Base-by-base conservation (phyloP, 1,140 invertebrate genomes). In the Lucilia cuprina region DNA sequence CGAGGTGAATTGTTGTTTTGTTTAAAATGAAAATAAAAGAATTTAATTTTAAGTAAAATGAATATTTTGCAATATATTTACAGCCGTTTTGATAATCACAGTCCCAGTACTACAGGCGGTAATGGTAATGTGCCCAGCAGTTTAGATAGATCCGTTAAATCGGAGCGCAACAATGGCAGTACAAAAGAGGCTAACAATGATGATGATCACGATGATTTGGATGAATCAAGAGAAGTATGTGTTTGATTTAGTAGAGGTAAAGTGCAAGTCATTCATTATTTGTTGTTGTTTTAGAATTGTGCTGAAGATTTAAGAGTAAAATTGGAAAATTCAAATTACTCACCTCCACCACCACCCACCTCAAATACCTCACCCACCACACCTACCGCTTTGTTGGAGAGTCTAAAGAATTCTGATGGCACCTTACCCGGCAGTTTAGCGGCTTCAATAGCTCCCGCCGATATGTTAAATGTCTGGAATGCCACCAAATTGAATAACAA, bases 301-400 rank as follows among this genome's bases (percentile, higher is more conserved):
- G 90, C 90, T 21, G 90, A 91, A 92, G 93, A 94, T 91, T 90
- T 94, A 91, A 92, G 93, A 77, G 92, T 94, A 47, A 94, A 94
- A 87, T 92, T 91, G 90, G 93, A 94, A 87, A 90, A 88, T 77
- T 93, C 92, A 4, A 91, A 86, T 91, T 93, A 87, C 92, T 92
- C 88, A 88, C 93, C 85, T 85, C 92, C 85, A 88, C 90, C 90
- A 83, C 88, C 88, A 80, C 86, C 88, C 10, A 91, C 86, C 88
- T 92, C 82, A 88, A 92, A 88, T 91, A 92, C 92, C 19, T 92
- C 92, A 82, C 92, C 92, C 78, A 92, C 92, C 75, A 91, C 92
- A 84, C 91, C 92, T 83, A 91, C 92, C 75, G 91, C 92, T 60
- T 90, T 92, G 83, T 91, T 92, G 55, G 92, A 90, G 83, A 93